Conservation (phyloP, 2,113 vertebrate species). For the Chrysemys picta region DNA sequence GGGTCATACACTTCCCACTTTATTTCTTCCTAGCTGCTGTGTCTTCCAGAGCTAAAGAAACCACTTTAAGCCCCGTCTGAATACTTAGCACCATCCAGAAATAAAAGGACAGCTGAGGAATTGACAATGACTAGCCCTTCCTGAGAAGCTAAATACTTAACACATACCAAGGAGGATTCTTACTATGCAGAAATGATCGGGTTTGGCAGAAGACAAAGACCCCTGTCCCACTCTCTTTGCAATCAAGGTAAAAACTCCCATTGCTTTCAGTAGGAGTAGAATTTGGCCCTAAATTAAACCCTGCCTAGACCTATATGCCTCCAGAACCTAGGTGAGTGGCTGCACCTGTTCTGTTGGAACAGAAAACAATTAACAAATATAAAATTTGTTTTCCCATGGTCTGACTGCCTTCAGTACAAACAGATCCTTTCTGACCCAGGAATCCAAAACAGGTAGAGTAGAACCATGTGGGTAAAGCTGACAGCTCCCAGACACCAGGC, state of each 20-base stretch:
- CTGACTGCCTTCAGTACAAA: not conserved
- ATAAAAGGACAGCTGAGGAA: not conserved
- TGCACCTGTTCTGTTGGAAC: not conserved
- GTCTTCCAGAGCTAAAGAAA: not conserved
- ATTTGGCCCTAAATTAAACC: not conserved
- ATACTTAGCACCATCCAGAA: too few relatives aligned
- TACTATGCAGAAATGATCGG: fast-evolving
- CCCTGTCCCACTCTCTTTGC: fast-evolving
- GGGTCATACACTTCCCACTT: not conserved
- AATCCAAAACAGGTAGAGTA: not conserved
- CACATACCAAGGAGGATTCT: fast-evolving
- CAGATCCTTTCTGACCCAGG: not conserved
- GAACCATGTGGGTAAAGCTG: not conserved
- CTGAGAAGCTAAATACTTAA: not conserved
- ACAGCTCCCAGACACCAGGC: not conserved
- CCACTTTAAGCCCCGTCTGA: not conserved
- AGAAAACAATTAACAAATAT: fast-evolving
- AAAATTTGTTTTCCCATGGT: not conserved
- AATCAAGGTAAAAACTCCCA: not conserved
- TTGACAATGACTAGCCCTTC: not conserved
- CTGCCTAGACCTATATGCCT: too few relatives aligned
- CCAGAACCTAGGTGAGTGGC: not conserved
- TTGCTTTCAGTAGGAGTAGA: not conserved
- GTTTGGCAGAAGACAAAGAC: not conserved
- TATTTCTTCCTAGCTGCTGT: not conserved